These are phyloP conservation scores for Hipposideros armiger DNA, from an alignment of 2,113 vertebrate species.

Conservation along the genomic window DNA sequence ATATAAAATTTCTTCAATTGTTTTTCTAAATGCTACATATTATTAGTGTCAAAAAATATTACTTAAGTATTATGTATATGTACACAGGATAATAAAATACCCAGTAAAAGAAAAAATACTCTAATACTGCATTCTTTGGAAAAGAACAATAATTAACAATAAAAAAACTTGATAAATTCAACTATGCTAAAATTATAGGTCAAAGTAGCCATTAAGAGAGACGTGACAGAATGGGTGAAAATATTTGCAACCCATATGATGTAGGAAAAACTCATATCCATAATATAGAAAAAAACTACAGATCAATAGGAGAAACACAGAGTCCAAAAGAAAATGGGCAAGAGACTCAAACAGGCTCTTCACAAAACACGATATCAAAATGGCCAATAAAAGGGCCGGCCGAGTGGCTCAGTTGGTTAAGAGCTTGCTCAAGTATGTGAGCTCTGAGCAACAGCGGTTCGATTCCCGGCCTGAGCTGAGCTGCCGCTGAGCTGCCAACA, in stretches of 20 bases:
- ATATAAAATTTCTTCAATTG: background rate
- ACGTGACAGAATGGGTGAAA: background rate
- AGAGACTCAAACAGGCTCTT: background rate
- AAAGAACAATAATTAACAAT: background rate
- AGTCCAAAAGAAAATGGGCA: background rate
- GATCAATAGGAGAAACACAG: background rate
- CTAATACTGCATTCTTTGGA: background rate
- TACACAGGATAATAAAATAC: background rate
- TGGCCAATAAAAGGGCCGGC: background rate
- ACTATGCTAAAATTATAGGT: background rate
- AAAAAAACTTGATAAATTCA: background rate
- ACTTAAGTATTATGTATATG: background rate
- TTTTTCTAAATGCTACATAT: background rate
- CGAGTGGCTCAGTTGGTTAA: too few species aligned
- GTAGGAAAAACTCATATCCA: background rate
- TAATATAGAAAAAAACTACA: background rate
- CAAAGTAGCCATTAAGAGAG: background rate
- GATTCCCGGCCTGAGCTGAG: too few species aligned
- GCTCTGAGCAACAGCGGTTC: too few species aligned
- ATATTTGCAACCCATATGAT: background rate
- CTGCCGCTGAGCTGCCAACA: too few species aligned
- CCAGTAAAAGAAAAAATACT: background rate
- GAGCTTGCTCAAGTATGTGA: too few species aligned
- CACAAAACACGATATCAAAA: background rate
- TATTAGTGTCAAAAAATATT: background rate